Conservation (phyloP, 2,888 invertebrate species). For the Deilephila porcellus region DNA sequence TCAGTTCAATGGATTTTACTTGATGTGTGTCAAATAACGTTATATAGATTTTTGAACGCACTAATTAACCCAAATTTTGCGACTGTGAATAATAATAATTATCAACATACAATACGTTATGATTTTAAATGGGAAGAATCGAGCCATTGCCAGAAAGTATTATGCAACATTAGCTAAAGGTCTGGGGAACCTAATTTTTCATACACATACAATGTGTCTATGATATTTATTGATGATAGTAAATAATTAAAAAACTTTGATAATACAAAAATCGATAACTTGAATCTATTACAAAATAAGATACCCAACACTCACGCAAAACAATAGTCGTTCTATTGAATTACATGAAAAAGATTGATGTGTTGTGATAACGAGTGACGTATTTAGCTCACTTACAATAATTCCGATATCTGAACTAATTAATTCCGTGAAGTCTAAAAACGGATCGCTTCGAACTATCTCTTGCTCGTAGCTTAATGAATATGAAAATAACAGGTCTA, state of each 20-base stretch:
- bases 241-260: too few relatives aligned
- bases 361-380: constrained; percentile 38
- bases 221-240: too few relatives aligned
- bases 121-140: too few relatives aligned
- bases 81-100: background rate
- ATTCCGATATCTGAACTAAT: constrained; percentile 26
- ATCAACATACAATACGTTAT: too few relatives aligned
- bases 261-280: background rate
- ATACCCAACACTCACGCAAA: constrained; percentile 12
- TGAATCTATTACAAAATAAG: background rate
- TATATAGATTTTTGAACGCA: background rate
- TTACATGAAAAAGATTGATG: constrained; percentile 39
- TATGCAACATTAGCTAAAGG: too few relatives aligned
- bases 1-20: background rate
- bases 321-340: constrained; percentile 41
- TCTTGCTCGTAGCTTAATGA: constrained; percentile 20
- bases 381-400: constrained; percentile 40
- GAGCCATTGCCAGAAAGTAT: too few relatives aligned
- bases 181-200: too few relatives aligned
- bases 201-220: too few relatives aligned
- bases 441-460: constrained; percentile 16
- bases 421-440: constrained; percentile 27
- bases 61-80: background rate
- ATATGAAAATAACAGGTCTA: constrained; percentile 28
- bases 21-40: background rate